These are phyloP conservation scores for Sinodicranocentrus sp. DNA, from an alignment of 2,888 invertebrate species.

Conservation along the genomic window DNA sequence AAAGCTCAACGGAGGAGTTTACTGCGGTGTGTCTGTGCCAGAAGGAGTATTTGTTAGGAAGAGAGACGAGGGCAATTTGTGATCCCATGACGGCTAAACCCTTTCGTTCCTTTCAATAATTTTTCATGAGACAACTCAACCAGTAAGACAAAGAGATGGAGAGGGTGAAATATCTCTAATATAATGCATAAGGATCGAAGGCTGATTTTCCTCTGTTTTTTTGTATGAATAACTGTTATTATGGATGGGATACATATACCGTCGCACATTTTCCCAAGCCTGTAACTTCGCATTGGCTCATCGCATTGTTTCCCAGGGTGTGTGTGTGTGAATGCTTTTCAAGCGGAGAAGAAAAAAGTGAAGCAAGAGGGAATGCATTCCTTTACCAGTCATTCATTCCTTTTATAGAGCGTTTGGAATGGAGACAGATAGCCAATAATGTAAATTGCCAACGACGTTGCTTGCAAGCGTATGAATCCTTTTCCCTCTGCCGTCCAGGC, in stretches of 20 bases:
- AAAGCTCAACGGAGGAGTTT: slow-evolving; percentile 37
- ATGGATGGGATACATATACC: slow-evolving; percentile 16
- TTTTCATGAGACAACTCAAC: slow-evolving; percentile 70
- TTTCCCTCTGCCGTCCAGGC: slow-evolving; percentile 29
- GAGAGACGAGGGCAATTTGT: slow-evolving; percentile 66
- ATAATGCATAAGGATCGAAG: slow-evolving; percentile 43
- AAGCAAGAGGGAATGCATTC: slow-evolving; percentile 18
- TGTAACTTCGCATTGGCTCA: slow-evolving; percentile 13
- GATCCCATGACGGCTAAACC: slow-evolving; percentile 69
- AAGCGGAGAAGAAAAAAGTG: not conserved
- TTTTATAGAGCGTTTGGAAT: slow-evolving; percentile 57
- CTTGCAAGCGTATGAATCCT: slow-evolving; percentile 63
- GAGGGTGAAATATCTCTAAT: slow-evolving; percentile 59
- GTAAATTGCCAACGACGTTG: slow-evolving; percentile 67
- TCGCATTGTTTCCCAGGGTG: slow-evolving; percentile 2
- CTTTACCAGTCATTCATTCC: slow-evolving; percentile 11
- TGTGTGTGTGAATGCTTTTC: not conserved
- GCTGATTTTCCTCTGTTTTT: slow-evolving; percentile 50
- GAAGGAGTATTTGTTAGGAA: slow-evolving; percentile 64
- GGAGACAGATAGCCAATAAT: slow-evolving; percentile 70
- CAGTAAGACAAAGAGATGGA: slow-evolving; percentile 67
- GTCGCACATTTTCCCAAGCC: too few species aligned
- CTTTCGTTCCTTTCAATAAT: slow-evolving; percentile 69
- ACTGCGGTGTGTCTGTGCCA: slow-evolving; percentile 50
- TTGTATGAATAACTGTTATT: slow-evolving; percentile 45